Conservation (phyloP, 1,140 invertebrate genomes). For the Mylabris phalerata region DNA sequence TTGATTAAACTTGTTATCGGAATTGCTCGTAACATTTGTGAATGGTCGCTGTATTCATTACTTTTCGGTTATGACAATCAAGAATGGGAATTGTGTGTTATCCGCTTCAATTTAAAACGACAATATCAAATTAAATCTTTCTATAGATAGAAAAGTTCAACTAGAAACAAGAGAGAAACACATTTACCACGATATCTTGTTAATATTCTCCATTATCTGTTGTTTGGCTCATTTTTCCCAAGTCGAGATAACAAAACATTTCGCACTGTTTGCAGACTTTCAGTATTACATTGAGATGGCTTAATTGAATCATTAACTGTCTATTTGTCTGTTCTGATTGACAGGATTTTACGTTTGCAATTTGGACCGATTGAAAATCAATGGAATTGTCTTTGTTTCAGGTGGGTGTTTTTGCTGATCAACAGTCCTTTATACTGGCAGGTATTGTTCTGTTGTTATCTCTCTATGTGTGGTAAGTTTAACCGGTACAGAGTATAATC, state of each 20-base stretch:
- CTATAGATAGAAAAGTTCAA: no score
- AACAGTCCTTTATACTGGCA: no score
- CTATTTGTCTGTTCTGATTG: constrained; percentile 1
- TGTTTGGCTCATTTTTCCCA: not conserved
- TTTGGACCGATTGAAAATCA: constrained; percentile 3
- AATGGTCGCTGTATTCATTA: not conserved
- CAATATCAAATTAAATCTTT: no score
- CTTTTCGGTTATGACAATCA: no score
- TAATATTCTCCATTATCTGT: not conserved
- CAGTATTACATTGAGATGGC: no score
- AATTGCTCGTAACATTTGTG: constrained; percentile 8
- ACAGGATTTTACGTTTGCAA: not conserved
- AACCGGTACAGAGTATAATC: no score
- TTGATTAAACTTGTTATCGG: constrained; percentile 14
- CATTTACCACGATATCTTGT: not conserved
- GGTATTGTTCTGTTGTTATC: no score
- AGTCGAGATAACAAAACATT: not conserved
- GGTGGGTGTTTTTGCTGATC: not conserved
- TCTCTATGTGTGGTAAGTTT: no score
- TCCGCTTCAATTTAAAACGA: no score
- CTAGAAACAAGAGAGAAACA: not conserved
- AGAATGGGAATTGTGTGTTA: no score
- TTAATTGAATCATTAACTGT: not conserved
- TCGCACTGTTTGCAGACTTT: no score
- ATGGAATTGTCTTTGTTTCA: constrained; percentile 10